These are phyloP conservation scores for Tinea pellionella DNA, from an alignment of 2,888 invertebrate species.

Conservation along the genomic window DNA sequence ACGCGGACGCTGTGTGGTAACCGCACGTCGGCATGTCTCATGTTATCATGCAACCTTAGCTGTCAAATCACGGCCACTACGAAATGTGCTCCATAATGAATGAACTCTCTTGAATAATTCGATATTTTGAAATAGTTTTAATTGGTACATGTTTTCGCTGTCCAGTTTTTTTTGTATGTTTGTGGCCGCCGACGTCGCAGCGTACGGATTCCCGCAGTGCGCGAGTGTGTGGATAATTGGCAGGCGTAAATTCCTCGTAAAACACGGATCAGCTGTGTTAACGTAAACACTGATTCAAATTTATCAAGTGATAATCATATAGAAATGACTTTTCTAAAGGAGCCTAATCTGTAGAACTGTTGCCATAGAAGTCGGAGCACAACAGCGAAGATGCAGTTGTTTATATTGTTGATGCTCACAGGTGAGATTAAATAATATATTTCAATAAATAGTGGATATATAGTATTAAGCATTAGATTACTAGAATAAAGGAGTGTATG, in stretches of 20 bases:
- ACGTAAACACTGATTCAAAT: constrained; percentile 53
- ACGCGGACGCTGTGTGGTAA: constrained; percentile 55
- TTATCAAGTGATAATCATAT: constrained; percentile 19
- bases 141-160: constrained; percentile 22
- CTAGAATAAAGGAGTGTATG: too few relatives aligned
- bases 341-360: background rate
- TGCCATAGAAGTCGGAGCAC: background rate
- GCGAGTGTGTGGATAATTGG: constrained; percentile 67
- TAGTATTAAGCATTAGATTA: too few relatives aligned
- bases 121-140: background rate
- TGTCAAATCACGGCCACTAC: constrained; percentile 26
- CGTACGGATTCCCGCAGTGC: constrained; percentile 64
- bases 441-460: too few relatives aligned
- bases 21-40: constrained; percentile 55
- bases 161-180: constrained; percentile 56
- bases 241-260: constrained; percentile 36
- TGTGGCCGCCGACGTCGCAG: constrained; percentile 67
- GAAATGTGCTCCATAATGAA: background rate
- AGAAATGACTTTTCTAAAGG: constrained; percentile 17
- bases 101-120: background rate
- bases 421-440: constrained; percentile 32
- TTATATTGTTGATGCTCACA: constrained; percentile 52
- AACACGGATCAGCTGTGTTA: constrained; percentile 57
- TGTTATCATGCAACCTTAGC: constrained; percentile 44
- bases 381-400: constrained; percentile 44